phyloP scores from a whole-genome alignment of 2,888 invertebrate genomes.

The Schizotus pectinicornis region DNA sequence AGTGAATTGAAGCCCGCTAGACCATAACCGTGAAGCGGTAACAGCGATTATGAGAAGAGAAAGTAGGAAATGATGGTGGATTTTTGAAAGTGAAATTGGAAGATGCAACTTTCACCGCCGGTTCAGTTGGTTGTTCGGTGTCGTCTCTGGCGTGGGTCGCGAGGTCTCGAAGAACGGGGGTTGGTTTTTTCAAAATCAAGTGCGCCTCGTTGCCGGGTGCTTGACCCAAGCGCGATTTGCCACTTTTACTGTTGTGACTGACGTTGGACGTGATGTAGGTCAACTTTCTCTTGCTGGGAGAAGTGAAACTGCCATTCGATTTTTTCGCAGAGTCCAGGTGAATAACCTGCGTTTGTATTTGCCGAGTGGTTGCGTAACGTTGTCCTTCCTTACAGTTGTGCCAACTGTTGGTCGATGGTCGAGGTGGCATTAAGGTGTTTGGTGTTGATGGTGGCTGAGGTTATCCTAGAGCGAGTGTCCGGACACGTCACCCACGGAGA shows the following conservation, averaged over 20 bases:
- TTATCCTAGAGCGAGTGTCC: background rate
- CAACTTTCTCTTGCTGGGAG: constrained; percentile 58
- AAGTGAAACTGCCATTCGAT: constrained; percentile 59
- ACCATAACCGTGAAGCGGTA: constrained; percentile 18
- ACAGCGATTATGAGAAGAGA: constrained; percentile 40
- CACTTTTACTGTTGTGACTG: constrained; percentile 12
- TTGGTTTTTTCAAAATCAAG: too few species aligned
- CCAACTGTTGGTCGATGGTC: constrained; percentile 7
- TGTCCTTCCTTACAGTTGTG: constrained; percentile 50
- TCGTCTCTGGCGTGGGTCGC: background rate
- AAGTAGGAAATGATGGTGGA: constrained; percentile 49
- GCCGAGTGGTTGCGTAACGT: constrained; percentile 53
- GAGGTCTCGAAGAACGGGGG: background rate
- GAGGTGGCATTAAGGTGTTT: too few species aligned
- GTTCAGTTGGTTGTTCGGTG: background rate
- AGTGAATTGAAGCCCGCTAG: constrained; percentile 19
- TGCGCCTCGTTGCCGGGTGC: background rate
- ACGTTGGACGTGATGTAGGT: constrained; percentile 51
- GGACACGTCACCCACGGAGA: constrained; percentile 26
- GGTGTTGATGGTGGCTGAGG: background rate
- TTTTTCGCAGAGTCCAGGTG: constrained; percentile 57
- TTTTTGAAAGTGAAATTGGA: constrained; percentile 52
- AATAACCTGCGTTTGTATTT: constrained; percentile 56
- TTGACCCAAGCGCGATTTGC: background rate
- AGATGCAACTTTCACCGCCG: constrained; percentile 38